Base-by-base conservation (phyloP, 1,140 invertebrate species). In the Drepana arcuata region DNA sequence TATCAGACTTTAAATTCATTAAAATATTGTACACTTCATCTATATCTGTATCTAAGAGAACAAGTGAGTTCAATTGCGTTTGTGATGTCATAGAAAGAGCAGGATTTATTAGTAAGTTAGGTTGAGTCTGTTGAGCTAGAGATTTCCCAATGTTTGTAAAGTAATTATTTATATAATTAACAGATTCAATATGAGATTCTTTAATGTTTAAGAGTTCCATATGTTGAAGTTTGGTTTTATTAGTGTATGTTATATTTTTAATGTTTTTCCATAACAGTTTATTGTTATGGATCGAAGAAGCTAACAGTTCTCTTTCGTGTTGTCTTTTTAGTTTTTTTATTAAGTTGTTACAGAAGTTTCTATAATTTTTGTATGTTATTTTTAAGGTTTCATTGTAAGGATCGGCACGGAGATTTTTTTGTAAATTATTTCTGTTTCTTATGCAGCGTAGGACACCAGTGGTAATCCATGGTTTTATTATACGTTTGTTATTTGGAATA, bases 301-400 rank as follows among this genome's bases (percentile, higher is more conserved):
- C 10, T 18, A 38, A 10, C 15, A 16, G 11, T 1, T 27, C 1
- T 9, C n/a, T 15, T n/a, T 41, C 27, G 37, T 41, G 34, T 7
- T 15, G 21, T 14, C 21, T 18, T 41, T 41, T 41, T 3, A 26
- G 7, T 28, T 37, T 48, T 15, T 40, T 35, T n/a, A 41, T 7
- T 24, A 41, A 21, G 1, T 12, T 41, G 14, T 39, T 40, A 32
- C 35, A 39, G 7, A 29, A 21, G 12, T 44, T 49, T 30, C 47
- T 30, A n/a, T 49, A 49, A 2, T 39, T 13, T 26, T 40, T 49
- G 9, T 40, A 49, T 5, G 28, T 40, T 1, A 32, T 23, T 29
- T 16, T 31, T n/a, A 44, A 7, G 7, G 12, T 37, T 7, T 28
- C 1, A 34, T 49, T 30, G 18, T 44, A 5, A 5, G 32, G 41